Evolutionary conservation across 2,888 invertebrate species (phyloP), one percentile per base, ranked within the genome.

Genomic region (Thecophora atra): DNA sequence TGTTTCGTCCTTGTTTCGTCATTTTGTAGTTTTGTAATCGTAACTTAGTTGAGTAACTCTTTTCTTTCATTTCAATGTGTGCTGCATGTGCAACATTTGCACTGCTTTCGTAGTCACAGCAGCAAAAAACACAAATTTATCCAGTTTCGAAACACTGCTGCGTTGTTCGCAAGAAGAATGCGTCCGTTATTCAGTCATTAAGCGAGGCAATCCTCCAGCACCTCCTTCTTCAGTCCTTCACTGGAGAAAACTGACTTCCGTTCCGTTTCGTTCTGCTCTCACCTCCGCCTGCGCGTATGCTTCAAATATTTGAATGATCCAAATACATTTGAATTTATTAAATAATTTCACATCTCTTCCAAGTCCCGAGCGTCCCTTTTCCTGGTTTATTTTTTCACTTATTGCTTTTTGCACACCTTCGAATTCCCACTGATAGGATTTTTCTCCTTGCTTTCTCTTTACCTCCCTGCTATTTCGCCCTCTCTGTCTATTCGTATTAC

Each of bases 261-360:
- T n/a, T 47, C 4, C n/a, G 47, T 47, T 37, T 11, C 37, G 37
- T 37, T 37, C 37, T 11, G 17, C 47, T 47, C 37, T 62, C 1
- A n/a, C 11, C 17, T 28, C n/a, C 62, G 42, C 37, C 62, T 62
- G 62, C 2, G 28, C 30, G 15, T 17, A 62, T 62, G 30, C 30
- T 62, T 26, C 51, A 52, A 51, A 28, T 52, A 65, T 65, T 65
- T 65, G 28, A 24, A 26, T 52, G 8, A 11, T 37, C n/a, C 37
- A 13, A 62, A 62, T 19, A 37, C n/a, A 62, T 28, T 30, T 62
- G 19, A 37, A 62, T 28, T 62, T 62, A 26, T 26, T 64, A 26
- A 7, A 24, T 64, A 24, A 26, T 64, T 62, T 7, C 28, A 62
- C 37, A 62, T 42, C 42, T 37, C 19, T 37, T 21, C 19, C 21